Conservation (phyloP, 35 echinoderm and acorn worm species). For the Patiria miniata region DNA sequence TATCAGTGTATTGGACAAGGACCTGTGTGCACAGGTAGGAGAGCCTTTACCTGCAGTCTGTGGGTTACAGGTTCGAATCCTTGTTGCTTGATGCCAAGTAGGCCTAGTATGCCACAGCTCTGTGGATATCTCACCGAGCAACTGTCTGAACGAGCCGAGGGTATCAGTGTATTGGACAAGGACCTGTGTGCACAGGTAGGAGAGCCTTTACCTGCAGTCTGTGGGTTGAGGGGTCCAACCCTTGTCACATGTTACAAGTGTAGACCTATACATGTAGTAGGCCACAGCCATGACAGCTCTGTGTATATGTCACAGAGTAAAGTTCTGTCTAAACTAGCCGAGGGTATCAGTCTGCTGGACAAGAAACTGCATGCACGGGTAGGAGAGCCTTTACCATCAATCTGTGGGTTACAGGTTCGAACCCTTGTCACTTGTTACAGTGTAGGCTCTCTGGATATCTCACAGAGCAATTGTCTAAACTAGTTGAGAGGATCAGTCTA, state of each 20-base stretch:
- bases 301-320: conserved; percentile 90
- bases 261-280: no score
- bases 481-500: conserved; percentile 86
- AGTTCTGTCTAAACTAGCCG: conserved; percentile 87
- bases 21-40: conserved; percentile 86
- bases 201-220: background rate
- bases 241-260: no score
- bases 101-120: no score
- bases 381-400: background rate
- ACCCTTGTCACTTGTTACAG: no score
- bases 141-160: conserved; percentile 85
- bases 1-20: conserved; percentile 91
- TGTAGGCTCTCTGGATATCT: no score
- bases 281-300: no score
- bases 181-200: conserved; percentile 90
- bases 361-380: conserved; percentile 95
- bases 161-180: conserved; percentile 91
- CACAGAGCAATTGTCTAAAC: conserved; percentile 92
- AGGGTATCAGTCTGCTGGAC: conserved; percentile 92
- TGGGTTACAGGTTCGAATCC: background rate
- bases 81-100: no score
- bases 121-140: conserved; percentile 94
- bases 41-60: background rate
- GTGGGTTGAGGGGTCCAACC: background rate
- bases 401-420: background rate